These are phyloP conservation scores for Tethea ocularis DNA, from an alignment of 2,888 invertebrate species.

Conservation along the genomic window DNA sequence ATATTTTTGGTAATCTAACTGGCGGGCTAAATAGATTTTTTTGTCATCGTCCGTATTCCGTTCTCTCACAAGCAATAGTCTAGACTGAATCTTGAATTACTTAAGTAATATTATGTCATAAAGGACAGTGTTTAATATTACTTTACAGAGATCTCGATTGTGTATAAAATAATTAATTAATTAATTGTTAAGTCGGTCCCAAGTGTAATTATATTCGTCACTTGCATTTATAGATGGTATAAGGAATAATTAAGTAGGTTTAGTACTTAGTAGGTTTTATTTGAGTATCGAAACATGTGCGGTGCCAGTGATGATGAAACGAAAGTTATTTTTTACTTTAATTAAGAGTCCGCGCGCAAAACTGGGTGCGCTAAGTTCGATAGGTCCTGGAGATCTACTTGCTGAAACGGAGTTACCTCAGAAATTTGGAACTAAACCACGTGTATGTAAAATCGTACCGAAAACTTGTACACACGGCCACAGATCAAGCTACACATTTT, in stretches of 20 bases:
- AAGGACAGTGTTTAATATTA: constrained; percentile 19
- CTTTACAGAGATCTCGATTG: constrained; percentile 38
- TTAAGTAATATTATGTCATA: constrained; percentile 8
- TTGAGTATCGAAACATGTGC: neutral
- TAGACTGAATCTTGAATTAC: neutral
- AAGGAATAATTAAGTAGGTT: constrained; percentile 22
- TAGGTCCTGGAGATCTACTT: neutral
- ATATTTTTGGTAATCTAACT: too few species aligned
- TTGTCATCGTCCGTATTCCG: neutral
- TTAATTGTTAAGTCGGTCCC: constrained; percentile 15
- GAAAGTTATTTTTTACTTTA: neutral
- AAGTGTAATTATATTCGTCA: constrained; percentile 27
- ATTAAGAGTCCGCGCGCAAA: neutral
- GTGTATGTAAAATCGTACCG: too few species aligned
- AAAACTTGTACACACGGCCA: too few species aligned
- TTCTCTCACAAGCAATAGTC: neutral
- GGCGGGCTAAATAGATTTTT: too few species aligned
- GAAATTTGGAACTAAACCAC: too few species aligned
- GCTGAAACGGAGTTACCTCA: too few species aligned
- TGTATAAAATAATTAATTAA: constrained; percentile 28
- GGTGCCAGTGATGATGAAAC: constrained; percentile 12
- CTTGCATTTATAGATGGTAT: constrained; percentile 34
- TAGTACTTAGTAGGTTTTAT: neutral
- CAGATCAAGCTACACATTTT: too few species aligned
- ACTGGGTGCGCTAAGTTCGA: neutral